Conservation (phyloP, 2,888 invertebrate species). For the Dendrolimus houi region DNA sequence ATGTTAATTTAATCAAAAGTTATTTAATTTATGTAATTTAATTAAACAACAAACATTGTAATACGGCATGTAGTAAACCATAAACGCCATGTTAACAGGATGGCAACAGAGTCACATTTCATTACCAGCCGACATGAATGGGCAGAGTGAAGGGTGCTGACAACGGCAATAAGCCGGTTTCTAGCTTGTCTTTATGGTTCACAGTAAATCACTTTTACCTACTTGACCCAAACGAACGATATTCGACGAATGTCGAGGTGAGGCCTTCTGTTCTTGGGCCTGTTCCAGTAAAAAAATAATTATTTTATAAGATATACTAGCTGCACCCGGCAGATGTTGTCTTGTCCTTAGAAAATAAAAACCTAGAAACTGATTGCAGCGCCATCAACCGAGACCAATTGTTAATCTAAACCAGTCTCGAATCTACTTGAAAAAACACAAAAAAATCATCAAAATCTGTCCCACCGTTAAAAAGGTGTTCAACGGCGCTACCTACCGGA, state of each 20-base stretch:
- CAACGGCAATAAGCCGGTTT: conserved; percentile 53
- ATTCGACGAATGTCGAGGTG: conserved; percentile 64
- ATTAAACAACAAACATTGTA: neutral
- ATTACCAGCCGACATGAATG: conserved; percentile 11
- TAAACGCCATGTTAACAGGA: neutral
- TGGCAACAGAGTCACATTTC: conserved; percentile 27
- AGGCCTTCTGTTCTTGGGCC: conserved; percentile 69
- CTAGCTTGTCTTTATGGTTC: conserved; percentile 55
- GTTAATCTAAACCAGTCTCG: too few relatives aligned
- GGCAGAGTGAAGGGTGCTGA: conserved; percentile 39
- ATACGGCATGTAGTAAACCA: neutral
- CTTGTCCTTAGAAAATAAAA: too few relatives aligned
- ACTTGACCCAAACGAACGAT: conserved; percentile 65
- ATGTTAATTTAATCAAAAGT: too few relatives aligned
- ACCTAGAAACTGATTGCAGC: too few relatives aligned
- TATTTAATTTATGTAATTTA: neutral
- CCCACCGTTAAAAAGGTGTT: too few relatives aligned
- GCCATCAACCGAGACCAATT: too few relatives aligned
- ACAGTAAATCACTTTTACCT: conserved; percentile 64
- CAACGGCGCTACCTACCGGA: too few relatives aligned
- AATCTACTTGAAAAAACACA: too few relatives aligned
- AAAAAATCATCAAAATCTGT: too few relatives aligned
- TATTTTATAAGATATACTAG: too few relatives aligned
- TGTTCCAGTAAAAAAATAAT: conserved; percentile 12
- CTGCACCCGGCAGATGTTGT: too few relatives aligned